Percentiles rank a stretch among this genome's conserved stretches.
These are phyloP conservation scores for Bradypus variegatus DNA, from an alignment of 2,797 vertebrate species.

Conservation along the genomic window DNA sequence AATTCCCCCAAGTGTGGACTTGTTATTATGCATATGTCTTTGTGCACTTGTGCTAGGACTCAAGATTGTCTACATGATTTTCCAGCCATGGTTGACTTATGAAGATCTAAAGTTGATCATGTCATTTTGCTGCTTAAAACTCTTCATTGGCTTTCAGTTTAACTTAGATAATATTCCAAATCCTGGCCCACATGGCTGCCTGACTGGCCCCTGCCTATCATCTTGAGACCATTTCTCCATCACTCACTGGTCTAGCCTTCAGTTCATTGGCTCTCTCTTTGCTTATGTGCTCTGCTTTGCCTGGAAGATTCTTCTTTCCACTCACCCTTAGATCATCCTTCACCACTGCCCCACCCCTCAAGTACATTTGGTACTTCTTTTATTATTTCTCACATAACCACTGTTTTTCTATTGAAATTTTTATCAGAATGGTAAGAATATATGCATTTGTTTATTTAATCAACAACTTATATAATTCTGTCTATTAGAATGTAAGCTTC, in stretches of 20 bases:
- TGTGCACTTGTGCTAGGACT: not conserved
- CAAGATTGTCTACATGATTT: not conserved
- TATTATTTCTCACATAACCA: not conserved
- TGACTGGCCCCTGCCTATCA: not conserved
- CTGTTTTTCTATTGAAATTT: not conserved
- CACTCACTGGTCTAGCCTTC: not conserved
- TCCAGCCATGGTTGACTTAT: not conserved
- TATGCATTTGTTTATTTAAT: not conserved
- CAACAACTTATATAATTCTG: not conserved
- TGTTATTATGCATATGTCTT: not conserved
- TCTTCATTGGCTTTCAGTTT: not conserved
- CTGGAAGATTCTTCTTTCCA: not conserved
- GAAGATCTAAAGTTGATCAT: not conserved
- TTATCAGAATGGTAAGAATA: not conserved
- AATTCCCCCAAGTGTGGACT: not conserved
- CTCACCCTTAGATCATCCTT: not conserved
- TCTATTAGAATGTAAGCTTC: not conserved
- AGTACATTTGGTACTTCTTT: not conserved
- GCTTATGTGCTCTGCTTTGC: not conserved
- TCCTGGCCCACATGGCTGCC: not conserved
- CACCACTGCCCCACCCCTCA: not conserved
- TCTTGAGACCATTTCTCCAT: not conserved
- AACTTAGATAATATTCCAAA: not conserved
- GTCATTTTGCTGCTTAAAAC: too few relatives aligned
- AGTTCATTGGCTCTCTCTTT: not conserved